A percentile compares a stretch with the other conserved stretches of the same genome.
phyloP scores from a whole-genome alignment of 2,797 vertebrate genomes.

The Micropoecilia bifurca region DNA sequence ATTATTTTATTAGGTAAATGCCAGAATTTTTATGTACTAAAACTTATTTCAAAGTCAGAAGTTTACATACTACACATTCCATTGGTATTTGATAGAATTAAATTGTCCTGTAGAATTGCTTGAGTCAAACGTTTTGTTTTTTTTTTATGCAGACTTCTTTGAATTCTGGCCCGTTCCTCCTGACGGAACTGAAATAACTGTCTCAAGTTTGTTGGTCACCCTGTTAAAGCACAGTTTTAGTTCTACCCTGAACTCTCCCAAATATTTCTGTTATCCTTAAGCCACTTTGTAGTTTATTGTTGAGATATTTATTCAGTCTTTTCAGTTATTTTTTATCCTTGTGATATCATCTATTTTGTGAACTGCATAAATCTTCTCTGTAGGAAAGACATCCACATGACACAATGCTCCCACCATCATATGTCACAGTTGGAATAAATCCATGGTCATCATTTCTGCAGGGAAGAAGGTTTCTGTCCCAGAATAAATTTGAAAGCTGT shows the following conservation, averaged over 20 bases:
- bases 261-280: neutral
- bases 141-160: neutral
- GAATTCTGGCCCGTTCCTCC: neutral
- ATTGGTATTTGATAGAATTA: neutral
- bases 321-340: neutral
- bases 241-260: neutral
- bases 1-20: neutral
- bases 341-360: neutral
- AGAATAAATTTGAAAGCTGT: neutral
- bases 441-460: neutral
- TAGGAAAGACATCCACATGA: neutral
- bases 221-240: neutral
- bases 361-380: neutral
- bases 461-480: neutral
- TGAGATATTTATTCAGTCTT: neutral
- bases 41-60: neutral
- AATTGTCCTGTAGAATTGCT: neutral
- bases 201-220: neutral
- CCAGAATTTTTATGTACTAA: neutral
- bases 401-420: neutral
- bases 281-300: neutral
- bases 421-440: neutral
- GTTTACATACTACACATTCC: neutral
- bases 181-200: neutral
- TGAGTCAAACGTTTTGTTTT: neutral